Percentiles rank a stretch among this genome's conserved stretches.
phyloP scores from a whole-genome alignment of 2,113 vertebrate genomes.

The Mormyrus iriodes region DNA sequence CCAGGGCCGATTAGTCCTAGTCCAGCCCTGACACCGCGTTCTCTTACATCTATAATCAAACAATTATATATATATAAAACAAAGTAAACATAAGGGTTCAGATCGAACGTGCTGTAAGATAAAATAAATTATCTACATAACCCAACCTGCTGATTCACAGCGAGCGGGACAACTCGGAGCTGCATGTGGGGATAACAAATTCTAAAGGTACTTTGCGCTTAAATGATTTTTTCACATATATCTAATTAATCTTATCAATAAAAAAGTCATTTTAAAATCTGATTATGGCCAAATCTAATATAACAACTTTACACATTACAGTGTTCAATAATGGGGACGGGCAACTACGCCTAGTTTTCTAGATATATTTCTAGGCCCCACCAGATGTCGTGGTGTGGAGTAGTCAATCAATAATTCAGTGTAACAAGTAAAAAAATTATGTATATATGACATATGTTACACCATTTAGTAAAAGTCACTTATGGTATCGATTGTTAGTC shows the following conservation, averaged over 20 bases:
- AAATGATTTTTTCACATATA: not conserved
- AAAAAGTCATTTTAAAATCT: not conserved
- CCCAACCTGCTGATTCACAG: conserved; percentile 26
- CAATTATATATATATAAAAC: not conserved
- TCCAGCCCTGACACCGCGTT: not conserved
- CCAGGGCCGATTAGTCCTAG: not conserved
- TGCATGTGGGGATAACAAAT: conserved; percentile 73
- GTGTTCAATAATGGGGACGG: not conserved
- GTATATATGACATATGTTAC: not conserved
- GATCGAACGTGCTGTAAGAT: not conserved
- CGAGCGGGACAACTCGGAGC: conserved; percentile 53
- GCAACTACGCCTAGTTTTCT: not conserved
- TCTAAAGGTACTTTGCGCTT: conserved; percentile 51
- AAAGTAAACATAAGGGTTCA: not conserved
- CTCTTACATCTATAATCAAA: not conserved
- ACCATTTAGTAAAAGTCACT: not conserved
- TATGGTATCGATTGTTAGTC: not conserved
- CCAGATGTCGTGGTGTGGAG: not conserved
- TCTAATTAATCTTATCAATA: not conserved
- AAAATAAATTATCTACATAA: not conserved
- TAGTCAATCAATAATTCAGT: not conserved
- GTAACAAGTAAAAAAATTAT: no score
- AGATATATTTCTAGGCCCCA: not conserved
- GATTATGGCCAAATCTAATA: not conserved
- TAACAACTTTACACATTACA: not conserved